Percentiles rank a stretch among this genome's conserved stretches.
Conservation (phyloP, 2,797 vertebrate genomes). For the Coregonus suidteri region DNA sequence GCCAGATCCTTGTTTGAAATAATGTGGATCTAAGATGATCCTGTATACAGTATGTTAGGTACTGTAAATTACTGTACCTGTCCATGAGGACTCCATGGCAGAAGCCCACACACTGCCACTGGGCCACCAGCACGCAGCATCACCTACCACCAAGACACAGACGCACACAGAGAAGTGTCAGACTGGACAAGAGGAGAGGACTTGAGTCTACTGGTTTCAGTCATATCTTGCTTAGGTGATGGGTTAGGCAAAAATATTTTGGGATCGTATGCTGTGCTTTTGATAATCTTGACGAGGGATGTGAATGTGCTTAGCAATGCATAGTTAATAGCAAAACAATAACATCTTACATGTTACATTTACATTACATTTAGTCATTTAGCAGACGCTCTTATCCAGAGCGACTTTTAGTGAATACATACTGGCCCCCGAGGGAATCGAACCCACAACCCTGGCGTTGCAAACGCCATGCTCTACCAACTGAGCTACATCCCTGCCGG, state of each 20-base stretch:
- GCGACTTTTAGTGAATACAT: too few species aligned
- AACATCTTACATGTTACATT: neutral
- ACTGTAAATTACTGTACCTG: slow-evolving; percentile 76
- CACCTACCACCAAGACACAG: slow-evolving; percentile 70
- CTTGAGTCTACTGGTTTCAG: too few species aligned
- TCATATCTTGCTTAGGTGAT: too few species aligned
- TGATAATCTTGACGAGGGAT: neutral
- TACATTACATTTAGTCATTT: too few species aligned
- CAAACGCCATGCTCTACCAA: too few species aligned
- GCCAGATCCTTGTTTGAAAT: neutral
- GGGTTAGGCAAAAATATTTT: too few species aligned
- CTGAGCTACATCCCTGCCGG: too few species aligned
- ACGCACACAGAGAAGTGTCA: neutral
- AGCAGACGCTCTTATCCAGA: too few species aligned
- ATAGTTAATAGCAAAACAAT: neutral
- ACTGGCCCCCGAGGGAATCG: too few species aligned
- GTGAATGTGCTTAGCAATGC: neutral
- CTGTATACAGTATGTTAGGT: neutral
- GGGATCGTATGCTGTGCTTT: too few species aligned
- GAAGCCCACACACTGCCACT: slow-evolving; percentile 97
- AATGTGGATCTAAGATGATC: neutral
- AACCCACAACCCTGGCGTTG: too few species aligned
- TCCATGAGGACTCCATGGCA: slow-evolving; percentile 98
- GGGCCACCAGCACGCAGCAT: slow-evolving; percentile 84
- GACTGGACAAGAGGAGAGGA: too few species aligned